These are phyloP conservation scores for Formica exsecta DNA, from an alignment of 1,140 invertebrate genomes.

Conservation along the genomic window DNA sequence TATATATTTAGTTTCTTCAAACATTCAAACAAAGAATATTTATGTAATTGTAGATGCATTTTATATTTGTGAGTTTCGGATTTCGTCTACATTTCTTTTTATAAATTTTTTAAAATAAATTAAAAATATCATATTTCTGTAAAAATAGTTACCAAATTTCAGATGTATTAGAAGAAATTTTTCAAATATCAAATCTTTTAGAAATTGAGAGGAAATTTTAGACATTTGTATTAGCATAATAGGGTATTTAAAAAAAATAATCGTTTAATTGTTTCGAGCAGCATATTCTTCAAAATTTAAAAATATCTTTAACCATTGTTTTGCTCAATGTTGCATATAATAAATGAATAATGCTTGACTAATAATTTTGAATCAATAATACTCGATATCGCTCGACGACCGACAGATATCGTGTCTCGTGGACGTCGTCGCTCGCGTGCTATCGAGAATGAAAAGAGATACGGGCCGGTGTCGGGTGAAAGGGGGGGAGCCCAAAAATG, in stretches of 20 bases:
- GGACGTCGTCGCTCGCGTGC: conserved; percentile 38
- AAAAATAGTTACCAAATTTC: background rate
- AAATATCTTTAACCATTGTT: background rate
- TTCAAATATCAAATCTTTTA: background rate
- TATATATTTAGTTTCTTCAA: background rate
- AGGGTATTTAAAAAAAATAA: background rate
- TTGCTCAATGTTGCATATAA: background rate
- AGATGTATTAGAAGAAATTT: background rate
- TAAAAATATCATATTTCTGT: no score
- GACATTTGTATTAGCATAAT: background rate
- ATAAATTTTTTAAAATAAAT: background rate
- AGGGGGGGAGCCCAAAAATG: conserved; percentile 72
- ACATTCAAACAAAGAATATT: background rate
- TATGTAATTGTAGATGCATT: background rate
- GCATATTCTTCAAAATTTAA: background rate
- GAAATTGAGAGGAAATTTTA: background rate
- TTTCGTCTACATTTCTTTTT: background rate
- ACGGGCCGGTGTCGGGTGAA: background rate
- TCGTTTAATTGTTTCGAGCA: background rate
- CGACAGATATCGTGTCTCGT: conserved; percentile 27
- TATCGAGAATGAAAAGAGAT: conserved; percentile 10
- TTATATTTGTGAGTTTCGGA: background rate
- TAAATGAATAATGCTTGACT: background rate
- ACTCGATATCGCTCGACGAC: conserved; percentile 15
- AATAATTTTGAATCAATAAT: background rate